A percentile compares a stretch with the other conserved stretches of the same genome.
Evolutionary conservation across 2,797 vertebrate species (phyloP).

Genomic region (Danio tinwini): DNA sequence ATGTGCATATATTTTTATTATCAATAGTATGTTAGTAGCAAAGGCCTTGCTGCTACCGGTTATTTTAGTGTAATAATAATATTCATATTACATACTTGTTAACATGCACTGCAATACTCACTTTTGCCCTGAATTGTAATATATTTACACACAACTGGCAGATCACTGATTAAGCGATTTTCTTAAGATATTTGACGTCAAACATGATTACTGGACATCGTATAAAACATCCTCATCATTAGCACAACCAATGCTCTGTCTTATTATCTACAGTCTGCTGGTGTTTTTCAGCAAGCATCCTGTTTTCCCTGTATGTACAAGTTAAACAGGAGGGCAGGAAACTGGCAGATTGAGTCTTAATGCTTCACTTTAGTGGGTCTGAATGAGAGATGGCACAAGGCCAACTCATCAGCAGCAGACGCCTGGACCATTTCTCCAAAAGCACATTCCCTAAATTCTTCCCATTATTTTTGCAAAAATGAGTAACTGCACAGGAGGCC

Average conservation of each 20-base stretch:
- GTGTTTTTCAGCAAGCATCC: conserved; percentile 58
- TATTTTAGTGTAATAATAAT: too few relatives aligned
- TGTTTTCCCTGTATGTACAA: conserved; percentile 55
- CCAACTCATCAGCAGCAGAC: conserved; percentile 42
- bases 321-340: conserved; percentile 42
- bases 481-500: conserved; percentile 6
- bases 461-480: conserved; percentile 40
- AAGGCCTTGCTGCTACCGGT: background rate
- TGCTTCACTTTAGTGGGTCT: conserved; percentile 38
- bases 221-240: conserved; percentile 34
- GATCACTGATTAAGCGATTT: background rate
- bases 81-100: too few relatives aligned
- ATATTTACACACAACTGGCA: background rate
- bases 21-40: background rate
- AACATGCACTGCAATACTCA: too few relatives aligned
- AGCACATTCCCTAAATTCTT: conserved; percentile 54
- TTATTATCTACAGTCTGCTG: conserved; percentile 33
- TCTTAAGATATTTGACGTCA: conserved; percentile 11
- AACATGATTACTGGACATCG: conserved; percentile 18
- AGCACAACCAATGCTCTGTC: conserved; percentile 30
- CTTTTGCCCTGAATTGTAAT: background rate
- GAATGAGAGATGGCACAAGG: conserved; percentile 23
- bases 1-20: background rate
- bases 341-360: conserved; percentile 29
- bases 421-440: conserved; percentile 37